Evolutionary conservation across 2,797 vertebrate species (phyloP), one percentile per base, ranked within the genome.

Genomic region (Sparidentex hasta): DNA sequence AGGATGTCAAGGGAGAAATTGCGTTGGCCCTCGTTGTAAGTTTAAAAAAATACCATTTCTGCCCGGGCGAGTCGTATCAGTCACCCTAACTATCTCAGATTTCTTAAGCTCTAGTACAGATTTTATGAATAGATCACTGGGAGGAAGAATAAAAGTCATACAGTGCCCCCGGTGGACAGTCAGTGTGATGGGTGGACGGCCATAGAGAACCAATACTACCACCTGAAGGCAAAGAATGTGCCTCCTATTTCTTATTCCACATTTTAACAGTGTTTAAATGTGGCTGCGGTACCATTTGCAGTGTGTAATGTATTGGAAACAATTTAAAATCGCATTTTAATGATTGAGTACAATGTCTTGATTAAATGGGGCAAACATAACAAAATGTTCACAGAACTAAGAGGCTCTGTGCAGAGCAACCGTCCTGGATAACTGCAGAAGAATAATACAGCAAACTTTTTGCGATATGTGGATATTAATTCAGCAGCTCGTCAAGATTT

Each of bases 261-360:
- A 57, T 82, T 74, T 81, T 65, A 80, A 56, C 78, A 78, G 63
- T 67, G 48, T 72, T 87, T 76, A 85, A 88, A 74, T 87, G 79
- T 72, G 59, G 64, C 67, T 66, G 71, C 54, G 65, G 48, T 58
- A 46, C 29, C 74, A 91, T 92, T 91, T 89, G 71, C 84, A 82
- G 71, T 90, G 89, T 87, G 80, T 90, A 90, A 91, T 91, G 85
- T 90, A 74, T 83, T 84, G 90, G 87, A 92, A 92, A 93, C 74
- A 29, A 78, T 80, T 90, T 71, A 74, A 86, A 86, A 86, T 80
- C 78, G 74, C 82, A 89, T 90, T 89, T 78, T 87, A 88, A 87
- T 90, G 88, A 93, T 81, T 74, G 82, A 92, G 65, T 55, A 79
- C 56, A 81, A 80, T 56, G 76, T 78, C 84, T 87, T 79, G 72